A percentile compares a stretch with the other conserved stretches of the same genome.
Conservation (phyloP, 1,140 invertebrate species). For the Lanistes nyassanus region DNA sequence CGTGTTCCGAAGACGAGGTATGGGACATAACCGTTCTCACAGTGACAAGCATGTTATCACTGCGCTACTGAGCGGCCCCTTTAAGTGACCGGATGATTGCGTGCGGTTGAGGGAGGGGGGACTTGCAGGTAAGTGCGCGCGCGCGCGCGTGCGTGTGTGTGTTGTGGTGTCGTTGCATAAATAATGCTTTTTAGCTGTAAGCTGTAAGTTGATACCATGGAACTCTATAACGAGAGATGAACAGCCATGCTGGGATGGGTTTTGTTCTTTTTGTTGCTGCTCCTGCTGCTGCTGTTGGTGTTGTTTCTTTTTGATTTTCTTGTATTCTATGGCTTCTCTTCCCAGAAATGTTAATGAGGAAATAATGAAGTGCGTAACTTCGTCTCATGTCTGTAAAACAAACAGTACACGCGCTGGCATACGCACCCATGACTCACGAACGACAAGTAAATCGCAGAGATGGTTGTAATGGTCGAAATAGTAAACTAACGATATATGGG, state of each 20-base stretch:
- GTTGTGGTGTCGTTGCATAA: not conserved
- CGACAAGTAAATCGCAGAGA: too few species aligned
- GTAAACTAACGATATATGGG: too few species aligned
- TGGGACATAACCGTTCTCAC: too few species aligned
- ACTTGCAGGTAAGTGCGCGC: not conserved
- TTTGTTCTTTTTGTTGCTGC: not conserved
- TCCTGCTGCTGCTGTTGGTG: not conserved
- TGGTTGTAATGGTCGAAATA: too few species aligned
- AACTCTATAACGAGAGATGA: not conserved
- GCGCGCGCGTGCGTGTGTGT: slow-evolving; percentile 1
- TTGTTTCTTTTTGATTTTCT: not conserved
- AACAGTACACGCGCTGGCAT: too few species aligned
- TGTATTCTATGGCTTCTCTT: not conserved
- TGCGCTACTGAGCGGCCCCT: too few species aligned
- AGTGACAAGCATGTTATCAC: too few species aligned
- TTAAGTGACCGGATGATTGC: not conserved
- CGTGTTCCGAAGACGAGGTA: too few species aligned
- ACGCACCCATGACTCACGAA: too few species aligned
- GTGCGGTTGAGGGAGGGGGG: not conserved
- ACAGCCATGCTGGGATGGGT: not conserved
- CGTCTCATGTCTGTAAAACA: too few species aligned
- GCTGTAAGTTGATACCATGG: not conserved
- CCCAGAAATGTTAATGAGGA: too few species aligned
- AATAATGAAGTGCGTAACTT: too few species aligned
- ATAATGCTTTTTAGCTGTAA: not conserved